Evolutionary conservation across 2,113 vertebrate species (phyloP).

Genomic region (Hemibates koningsi): DNA sequence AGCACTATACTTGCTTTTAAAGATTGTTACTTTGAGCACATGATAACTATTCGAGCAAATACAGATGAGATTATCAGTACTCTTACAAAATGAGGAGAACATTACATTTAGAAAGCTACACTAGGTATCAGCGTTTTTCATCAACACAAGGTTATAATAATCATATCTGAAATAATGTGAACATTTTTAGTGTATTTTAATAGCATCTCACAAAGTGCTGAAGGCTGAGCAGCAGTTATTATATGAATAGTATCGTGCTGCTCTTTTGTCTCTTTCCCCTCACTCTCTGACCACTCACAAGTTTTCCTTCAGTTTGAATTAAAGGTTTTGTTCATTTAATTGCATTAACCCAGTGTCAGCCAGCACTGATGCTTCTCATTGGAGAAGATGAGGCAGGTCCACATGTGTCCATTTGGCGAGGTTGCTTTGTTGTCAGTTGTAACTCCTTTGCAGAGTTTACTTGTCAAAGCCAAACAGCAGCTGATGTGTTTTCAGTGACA

Average conservation of each 20-base stretch:
- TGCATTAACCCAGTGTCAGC: not conserved
- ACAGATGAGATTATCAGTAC: not conserved
- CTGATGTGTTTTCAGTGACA: not conserved
- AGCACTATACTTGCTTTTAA: not conserved
- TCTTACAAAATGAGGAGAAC: not conserved
- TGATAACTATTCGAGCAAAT: not conserved
- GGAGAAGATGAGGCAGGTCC: not conserved
- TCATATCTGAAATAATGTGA: not conserved
- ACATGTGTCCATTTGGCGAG: accelerated
- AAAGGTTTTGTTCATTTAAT: not conserved
- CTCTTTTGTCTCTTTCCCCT: not conserved
- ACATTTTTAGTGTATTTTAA: not conserved
- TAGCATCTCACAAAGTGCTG: not conserved
- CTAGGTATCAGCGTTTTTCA: not conserved
- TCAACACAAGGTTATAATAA: not conserved
- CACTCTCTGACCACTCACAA: not conserved
- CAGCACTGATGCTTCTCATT: not conserved
- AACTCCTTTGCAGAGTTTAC: not conserved
- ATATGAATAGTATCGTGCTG: not conserved
- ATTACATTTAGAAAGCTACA: not conserved
- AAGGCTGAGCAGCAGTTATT: not conserved
- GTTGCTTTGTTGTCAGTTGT: not conserved
- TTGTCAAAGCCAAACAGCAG: not conserved
- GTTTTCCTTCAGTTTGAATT: not conserved
- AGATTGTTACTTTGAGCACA: not conserved